Base-by-base conservation (phyloP, 2,797 vertebrate species). In the Artibeus jamaicensis region DNA sequence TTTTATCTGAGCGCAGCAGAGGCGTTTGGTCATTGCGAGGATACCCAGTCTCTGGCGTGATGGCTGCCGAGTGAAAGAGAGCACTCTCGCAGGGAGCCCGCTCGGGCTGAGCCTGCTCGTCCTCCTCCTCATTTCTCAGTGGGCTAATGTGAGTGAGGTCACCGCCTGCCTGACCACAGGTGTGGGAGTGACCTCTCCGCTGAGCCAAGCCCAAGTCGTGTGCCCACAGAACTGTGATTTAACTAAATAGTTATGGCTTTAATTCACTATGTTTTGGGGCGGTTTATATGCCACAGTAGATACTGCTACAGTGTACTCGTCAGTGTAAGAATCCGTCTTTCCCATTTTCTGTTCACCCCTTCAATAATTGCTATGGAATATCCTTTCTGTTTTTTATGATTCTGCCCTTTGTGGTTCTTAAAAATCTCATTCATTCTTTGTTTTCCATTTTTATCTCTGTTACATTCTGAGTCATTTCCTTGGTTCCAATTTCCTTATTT, bases 401-500 rank as follows among this genome's bases (percentile, higher is more conserved):
- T 93, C 29, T 86, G 55, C 39, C 74, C 53, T 78, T 59, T 62
- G 53, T 77, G 42, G 68, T 42, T 53, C 26, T 95, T 71, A 73
- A 92, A 67, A 67, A n/a, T 71, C 15, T 70, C 68, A 24, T 86
- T 87, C 37, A 16, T 18, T 59, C 44, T 73, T 26, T 48, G 74
- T 77, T 24, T 4, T 2, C 24, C 53, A 76, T 83, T 95, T 94
- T 91, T 71, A 24, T 42, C 26, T 93, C 32, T 39, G 24, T 10
- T 24, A 26, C 14, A n/a, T 73, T 92, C 39, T 53, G 55, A 79
- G 11, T 87, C 24, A 22, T 84, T 90, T 78, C 67, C 65, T 89
- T 59, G 70, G 55, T 88, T 91, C 18, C 22, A 34, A 22, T 87
- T 79, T 89, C 14, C 15, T 55, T 93, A 42, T 93, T 93, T 86